phyloP scores from a whole-genome alignment of 2,113 vertebrate genomes.

The Albula glossodonta region DNA sequence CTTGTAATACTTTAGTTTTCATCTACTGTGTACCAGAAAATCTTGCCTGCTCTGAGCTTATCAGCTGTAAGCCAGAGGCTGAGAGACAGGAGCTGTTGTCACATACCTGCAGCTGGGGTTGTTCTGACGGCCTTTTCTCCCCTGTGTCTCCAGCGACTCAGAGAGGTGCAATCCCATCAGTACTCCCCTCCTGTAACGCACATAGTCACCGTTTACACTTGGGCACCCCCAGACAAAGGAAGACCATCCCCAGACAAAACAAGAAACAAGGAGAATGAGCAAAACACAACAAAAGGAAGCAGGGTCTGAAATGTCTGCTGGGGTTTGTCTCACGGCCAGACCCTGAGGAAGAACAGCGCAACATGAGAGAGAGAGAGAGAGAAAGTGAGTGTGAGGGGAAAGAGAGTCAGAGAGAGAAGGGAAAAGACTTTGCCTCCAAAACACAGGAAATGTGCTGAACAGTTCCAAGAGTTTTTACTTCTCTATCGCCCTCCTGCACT shows the following conservation, averaged over 20 bases:
- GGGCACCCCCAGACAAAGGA: conserved; percentile 41
- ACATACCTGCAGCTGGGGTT: conserved; percentile 62
- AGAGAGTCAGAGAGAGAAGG: conserved; percentile 37
- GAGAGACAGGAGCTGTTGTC: conserved; percentile 32
- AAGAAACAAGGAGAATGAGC: conserved; percentile 31
- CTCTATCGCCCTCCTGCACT: conserved; percentile 62
- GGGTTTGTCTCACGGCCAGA: conserved; percentile 53
- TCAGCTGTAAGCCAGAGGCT: conserved; percentile 16
- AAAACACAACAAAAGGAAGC: conserved; percentile 39
- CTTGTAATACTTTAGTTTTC: background rate
- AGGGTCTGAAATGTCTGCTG: conserved; percentile 40
- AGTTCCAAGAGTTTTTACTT: conserved; percentile 61
- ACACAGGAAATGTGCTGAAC: conserved; percentile 75
- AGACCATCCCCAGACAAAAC: conserved; percentile 31
- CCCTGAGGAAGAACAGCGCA: conserved; percentile 40
- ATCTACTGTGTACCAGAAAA: background rate
- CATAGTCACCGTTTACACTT: conserved; percentile 32
- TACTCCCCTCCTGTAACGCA: conserved; percentile 22
- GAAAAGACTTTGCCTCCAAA: conserved; percentile 53
- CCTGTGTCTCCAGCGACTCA: conserved; percentile 44
- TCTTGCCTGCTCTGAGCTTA: conserved; percentile 1
- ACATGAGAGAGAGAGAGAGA: conserved; percentile 16
- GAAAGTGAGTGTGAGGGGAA: conserved; percentile 10
- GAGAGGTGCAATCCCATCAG: conserved; percentile 41
- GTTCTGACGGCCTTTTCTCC: conserved; percentile 42